Evolutionary conservation across 2,113 vertebrate genomes (phyloP), one percentile per base, ranked within the genome.

Genomic region (Fukomys damarensis): DNA sequence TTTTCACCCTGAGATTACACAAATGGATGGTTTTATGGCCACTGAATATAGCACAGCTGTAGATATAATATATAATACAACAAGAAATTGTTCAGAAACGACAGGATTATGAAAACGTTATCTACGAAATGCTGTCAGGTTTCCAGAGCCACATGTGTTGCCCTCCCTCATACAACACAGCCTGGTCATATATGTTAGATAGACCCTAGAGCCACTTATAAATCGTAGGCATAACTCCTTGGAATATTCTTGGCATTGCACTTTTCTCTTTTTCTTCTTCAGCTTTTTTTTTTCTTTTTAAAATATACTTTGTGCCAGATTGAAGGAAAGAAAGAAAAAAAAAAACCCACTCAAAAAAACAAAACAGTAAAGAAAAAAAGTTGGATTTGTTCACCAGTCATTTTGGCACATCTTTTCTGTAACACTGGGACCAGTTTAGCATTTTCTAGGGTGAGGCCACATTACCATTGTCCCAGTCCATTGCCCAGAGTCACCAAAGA

Each of bases 1-100:
- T 97, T 76, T 97, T 97, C 98, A 80, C 97, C 97, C 89, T 46
- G 83, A 97, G 95, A 98, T 98, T 96, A 97, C 66, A 97, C 0
- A 56, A 97, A 98, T 94, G 97, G 95, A 97, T 79, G 89, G 54
- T 97, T 97, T 96, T 98, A 97, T 97, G 97, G 97, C 89, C 95
- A 41, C 28, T 35, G 94, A 97, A 98, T 92, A 87, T 61, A 96
- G 89, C 95, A 97, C 96, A 98, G 96, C 96, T 98, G 81, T 66
- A 97, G 94, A 66, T 58, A 74, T 28, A 26, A 91, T 95, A 83
- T 68, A 86, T 95, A 97, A 96, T 74, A 96, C 84, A 95, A 58
- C 14, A 93, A 95, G 93, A 95, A 82, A 76, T 97, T 65, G 58
- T 93, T 97, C 83, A 85, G 86, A 97, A 97, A 87, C 80, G 77